A percentile compares a stretch with the other conserved stretches of the same genome.
Conservation (phyloP, 2,888 invertebrate genomes). For the Synergus japonicus region DNA sequence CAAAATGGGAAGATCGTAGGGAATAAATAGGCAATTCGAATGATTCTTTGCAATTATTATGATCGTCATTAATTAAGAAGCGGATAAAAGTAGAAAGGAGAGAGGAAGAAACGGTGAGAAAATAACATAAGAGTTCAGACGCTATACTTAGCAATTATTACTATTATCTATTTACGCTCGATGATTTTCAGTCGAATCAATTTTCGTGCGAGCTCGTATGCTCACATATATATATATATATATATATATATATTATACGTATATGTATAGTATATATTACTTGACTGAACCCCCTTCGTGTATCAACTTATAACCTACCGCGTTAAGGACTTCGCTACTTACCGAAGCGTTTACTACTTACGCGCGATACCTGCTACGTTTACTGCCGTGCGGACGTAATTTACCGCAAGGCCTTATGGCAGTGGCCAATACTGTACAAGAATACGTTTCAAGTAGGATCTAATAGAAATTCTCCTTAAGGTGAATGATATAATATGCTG, state of each 20-base stretch:
- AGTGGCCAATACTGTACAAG: conserved; percentile 45
- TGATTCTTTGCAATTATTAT: conserved; percentile 55
- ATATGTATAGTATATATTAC: not conserved
- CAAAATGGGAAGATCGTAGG: conserved; percentile 19
- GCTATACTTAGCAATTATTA: conserved; percentile 53
- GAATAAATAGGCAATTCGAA: conserved; percentile 49
- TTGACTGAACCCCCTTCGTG: conserved; percentile 22
- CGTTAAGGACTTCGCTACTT: conserved; percentile 59
- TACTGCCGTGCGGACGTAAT: conserved; percentile 45
- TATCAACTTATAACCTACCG: conserved; percentile 43
- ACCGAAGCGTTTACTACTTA: conserved; percentile 61
- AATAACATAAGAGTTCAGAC: conserved; percentile 28
- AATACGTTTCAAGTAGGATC: conserved; percentile 11
- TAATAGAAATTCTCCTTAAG: conserved; percentile 6
- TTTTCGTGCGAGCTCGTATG: conserved; percentile 44
- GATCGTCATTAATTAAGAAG: conserved; percentile 7
- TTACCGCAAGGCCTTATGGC: conserved; percentile 46
- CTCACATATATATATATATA: too few relatives aligned
- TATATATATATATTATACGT: too few relatives aligned
- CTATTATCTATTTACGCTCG: conserved; percentile 60
- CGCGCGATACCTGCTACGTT: conserved; percentile 36
- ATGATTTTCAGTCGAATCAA: conserved; percentile 55
- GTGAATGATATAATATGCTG: not conserved
- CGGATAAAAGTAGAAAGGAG: not conserved
- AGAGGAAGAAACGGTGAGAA: conserved; percentile 7